phyloP scores from a whole-genome alignment of 1,140 invertebrate genomes.

The Arion vulgaris region DNA sequence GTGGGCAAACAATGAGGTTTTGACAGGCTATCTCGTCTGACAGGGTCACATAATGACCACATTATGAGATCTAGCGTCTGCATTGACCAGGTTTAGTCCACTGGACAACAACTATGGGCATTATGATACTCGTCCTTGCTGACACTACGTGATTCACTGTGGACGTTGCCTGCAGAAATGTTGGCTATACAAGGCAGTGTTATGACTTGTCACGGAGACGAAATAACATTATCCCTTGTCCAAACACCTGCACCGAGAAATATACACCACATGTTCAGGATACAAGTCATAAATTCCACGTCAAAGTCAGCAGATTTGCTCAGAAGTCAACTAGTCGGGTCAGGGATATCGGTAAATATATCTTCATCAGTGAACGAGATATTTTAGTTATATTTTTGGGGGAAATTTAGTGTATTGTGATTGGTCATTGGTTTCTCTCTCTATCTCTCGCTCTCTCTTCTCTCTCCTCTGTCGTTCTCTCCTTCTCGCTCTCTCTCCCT shows the following conservation, averaged over 20 bases:
- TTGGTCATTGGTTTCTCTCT: no score
- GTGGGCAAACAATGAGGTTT: background rate
- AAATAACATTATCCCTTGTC: background rate
- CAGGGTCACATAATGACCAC: constrained; percentile 3
- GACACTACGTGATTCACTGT: background rate
- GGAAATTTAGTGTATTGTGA: no score
- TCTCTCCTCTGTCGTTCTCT: no score
- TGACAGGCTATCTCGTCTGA: background rate
- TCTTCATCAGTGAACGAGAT: no score
- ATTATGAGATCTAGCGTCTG: background rate
- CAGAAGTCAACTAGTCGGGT: no score
- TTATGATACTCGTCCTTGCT: background rate
- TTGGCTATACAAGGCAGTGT: background rate
- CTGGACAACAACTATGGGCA: background rate
- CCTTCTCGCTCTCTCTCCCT: no score
- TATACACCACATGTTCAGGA: background rate
- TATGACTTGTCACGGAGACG: background rate
- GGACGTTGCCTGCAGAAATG: background rate
- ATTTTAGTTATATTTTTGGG: no score
- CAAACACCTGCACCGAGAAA: background rate
- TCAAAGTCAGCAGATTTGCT: no score
- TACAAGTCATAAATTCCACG: no score
- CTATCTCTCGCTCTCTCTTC: no score
- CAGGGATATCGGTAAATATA: no score
- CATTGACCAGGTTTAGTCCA: background rate